Evolutionary conservation across 2,113 vertebrate species (phyloP).

Genomic region (Pseudorhombus dupliciocellatus): DNA sequence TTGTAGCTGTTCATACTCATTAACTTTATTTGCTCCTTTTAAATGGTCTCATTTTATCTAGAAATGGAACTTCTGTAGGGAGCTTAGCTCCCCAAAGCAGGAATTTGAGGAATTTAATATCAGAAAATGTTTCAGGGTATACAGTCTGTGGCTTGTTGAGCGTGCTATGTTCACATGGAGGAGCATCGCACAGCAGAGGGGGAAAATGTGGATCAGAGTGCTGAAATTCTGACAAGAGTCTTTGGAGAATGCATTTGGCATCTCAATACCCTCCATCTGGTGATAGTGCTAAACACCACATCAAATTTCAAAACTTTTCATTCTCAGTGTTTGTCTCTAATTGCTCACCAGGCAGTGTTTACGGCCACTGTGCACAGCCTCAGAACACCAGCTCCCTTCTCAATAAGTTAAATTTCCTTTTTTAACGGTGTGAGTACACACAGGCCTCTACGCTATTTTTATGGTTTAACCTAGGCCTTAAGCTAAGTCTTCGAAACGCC

Average conservation of each 20-base stretch:
- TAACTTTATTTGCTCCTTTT: slow-evolving; percentile 21
- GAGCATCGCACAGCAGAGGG: slow-evolving; percentile 31
- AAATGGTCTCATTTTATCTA: slow-evolving; percentile 33
- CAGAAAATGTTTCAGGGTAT: slow-evolving; percentile 47
- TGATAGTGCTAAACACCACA: slow-evolving; percentile 32
- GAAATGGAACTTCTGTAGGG: slow-evolving; percentile 38
- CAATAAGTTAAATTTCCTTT: slow-evolving; percentile 45
- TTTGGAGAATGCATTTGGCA: slow-evolving; percentile 38
- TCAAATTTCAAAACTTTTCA: slow-evolving; percentile 30
- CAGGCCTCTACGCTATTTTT: slow-evolving; percentile 52
- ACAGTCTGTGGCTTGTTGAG: slow-evolving; percentile 17
- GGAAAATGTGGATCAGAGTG: slow-evolving; percentile 35
- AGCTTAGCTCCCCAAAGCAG: slow-evolving; percentile 39
- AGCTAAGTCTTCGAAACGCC: slow-evolving; percentile 48
- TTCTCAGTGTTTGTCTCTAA: slow-evolving; percentile 32
- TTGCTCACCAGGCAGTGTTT: slow-evolving; percentile 39
- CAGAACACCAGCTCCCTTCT: slow-evolving; percentile 30
- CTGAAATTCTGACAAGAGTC: slow-evolving; percentile 34
- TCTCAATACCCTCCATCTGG: slow-evolving; percentile 44
- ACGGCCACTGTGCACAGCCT: slow-evolving; percentile 22
- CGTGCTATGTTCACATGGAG: slow-evolving; percentile 20
- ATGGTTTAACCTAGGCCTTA: slow-evolving; percentile 43
- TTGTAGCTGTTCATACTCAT: slow-evolving; percentile 17
- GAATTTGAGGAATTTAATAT: slow-evolving; percentile 72
- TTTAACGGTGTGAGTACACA: slow-evolving; percentile 36